Evolutionary conservation across 2,113 vertebrate species (phyloP), one percentile per base, ranked within the genome.

Genomic region (Corythornis vintsioides): DNA sequence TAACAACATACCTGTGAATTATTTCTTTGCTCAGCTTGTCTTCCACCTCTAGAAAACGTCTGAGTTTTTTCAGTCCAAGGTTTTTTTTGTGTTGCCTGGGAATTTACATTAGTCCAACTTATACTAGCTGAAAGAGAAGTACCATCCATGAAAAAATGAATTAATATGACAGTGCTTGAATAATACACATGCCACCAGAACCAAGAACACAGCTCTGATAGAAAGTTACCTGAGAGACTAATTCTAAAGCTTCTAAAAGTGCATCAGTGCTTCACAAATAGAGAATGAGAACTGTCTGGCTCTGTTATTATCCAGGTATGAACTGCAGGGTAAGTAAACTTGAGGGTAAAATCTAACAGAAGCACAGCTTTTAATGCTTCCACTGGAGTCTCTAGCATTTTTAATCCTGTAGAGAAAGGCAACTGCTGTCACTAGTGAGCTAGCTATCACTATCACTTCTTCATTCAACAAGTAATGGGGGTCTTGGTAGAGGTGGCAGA

Each of bases 41-140:
- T 98, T 97, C 98, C 98, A 79, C 97, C 96, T 98, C 98, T 98
- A 93, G 98, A 97, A 97, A 98, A 98, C 1, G 96, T 92, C 9
- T 97, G 97, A 60, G 94, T 97, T 95, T 98, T 98, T 92, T 99
- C 99, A 67, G 97, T 95, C 98, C 99, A 99, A 57, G 98, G 97
- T 77, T 98, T 97, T 91, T 99, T 99, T 82, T 98, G 98, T 71
- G 98, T 98, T 85, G 97, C 98, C 92, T 99, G 98, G 89, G 98
- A 98, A 88, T 98, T 98, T 55, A 98, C 98, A 88, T 97, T 98
- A 57, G 98, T 97, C 99, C 99, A 99, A 66, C 96, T 97, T 53
- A 98, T 83, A 85, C 97, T 97, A 97, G 86, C 94, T 93, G 52
- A 70, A 94, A 97, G 33, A 93, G 90, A 96, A 86, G 45, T 15